These are phyloP conservation scores for Eurytoma adleriae DNA, from an alignment of 2,888 invertebrate genomes.

Conservation along the genomic window DNA sequence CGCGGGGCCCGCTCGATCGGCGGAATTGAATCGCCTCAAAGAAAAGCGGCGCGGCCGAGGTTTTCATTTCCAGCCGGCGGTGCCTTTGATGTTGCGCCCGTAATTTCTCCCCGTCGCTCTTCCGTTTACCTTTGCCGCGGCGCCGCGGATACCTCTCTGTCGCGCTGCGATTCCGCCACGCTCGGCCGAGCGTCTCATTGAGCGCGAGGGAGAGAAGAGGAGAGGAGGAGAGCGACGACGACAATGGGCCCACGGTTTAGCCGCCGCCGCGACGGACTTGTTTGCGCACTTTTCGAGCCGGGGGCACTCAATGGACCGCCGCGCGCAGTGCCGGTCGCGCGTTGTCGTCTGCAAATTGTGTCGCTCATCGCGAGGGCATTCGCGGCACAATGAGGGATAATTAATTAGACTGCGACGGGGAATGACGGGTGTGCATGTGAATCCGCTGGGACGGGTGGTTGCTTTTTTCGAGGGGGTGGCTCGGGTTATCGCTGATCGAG, in stretches of 20 bases:
- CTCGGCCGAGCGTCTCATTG: conserved; percentile 4
- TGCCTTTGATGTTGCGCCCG: background rate
- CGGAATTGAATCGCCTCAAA: no score
- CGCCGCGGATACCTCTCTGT: background rate
- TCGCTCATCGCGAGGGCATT: background rate
- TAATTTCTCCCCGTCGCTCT: conserved; percentile 1
- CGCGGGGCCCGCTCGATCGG: no score
- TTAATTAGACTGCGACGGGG: no score
- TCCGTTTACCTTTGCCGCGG: background rate
- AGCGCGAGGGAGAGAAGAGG: background rate
- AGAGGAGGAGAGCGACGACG: no score
- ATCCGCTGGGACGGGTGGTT: no score
- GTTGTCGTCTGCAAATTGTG: background rate
- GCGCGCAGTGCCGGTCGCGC: background rate
- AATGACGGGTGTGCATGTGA: no score
- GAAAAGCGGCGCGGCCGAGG: no score
- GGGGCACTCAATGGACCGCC: background rate
- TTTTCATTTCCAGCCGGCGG: no score
- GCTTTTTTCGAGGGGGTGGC: no score
- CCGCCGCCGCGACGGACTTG: background rate
- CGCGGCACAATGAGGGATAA: background rate
- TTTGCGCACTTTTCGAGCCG: background rate
- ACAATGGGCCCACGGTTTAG: background rate
- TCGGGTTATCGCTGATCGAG: no score
- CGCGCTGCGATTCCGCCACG: background rate